Evolutionary conservation across 2,797 vertebrate species (phyloP).

Genomic region (Micropoecilia bifurca): DNA sequence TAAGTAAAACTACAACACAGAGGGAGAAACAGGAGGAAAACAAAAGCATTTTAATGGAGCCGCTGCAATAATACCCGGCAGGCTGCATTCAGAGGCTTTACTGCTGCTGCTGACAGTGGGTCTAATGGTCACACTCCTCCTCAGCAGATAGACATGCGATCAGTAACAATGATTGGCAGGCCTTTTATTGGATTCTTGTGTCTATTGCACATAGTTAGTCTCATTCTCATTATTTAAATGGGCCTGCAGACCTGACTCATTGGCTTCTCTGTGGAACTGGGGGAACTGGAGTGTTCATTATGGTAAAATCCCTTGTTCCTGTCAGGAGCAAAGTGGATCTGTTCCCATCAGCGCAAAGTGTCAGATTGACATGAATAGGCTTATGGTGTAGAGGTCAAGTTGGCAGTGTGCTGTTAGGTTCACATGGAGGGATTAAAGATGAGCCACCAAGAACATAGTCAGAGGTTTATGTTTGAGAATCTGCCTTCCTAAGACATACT

Average conservation of each 20-base stretch:
- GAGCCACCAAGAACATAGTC: slow-evolving; percentile 39
- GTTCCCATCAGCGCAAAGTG: slow-evolving; percentile 70
- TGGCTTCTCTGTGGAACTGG: slow-evolving; percentile 56
- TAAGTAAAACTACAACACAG: slow-evolving; percentile 73
- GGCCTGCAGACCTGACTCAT: slow-evolving; percentile 59
- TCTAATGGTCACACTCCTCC: slow-evolving; percentile 59
- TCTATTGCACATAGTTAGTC: slow-evolving; percentile 65
- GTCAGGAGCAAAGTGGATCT: slow-evolving; percentile 75
- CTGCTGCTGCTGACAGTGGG: slow-evolving; percentile 42
- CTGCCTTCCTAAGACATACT: slow-evolving; percentile 16
- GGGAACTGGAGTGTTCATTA: slow-evolving; percentile 76
- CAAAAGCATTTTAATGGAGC: slow-evolving; percentile 73
- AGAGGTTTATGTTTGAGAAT: slow-evolving; percentile 31
- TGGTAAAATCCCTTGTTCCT: slow-evolving; percentile 71
- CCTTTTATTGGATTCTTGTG: slow-evolving; percentile 65
- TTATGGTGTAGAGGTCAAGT: slow-evolving; percentile 77
- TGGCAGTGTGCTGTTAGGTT: slow-evolving; percentile 62
- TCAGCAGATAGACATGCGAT: slow-evolving; percentile 54
- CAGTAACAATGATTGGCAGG: slow-evolving; percentile 69
- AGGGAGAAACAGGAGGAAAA: slow-evolving; percentile 65
- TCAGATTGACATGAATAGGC: slow-evolving; percentile 77
- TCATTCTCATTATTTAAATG: slow-evolving; percentile 73
- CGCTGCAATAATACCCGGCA: slow-evolving; percentile 66
- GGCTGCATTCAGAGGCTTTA: slow-evolving; percentile 58
- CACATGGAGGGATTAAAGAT: slow-evolving; percentile 65